Percentiles rank a stretch among this genome's conserved stretches.
phyloP scores from a whole-genome alignment of 2,888 invertebrate genomes.

The Koerneria pararmatus region DNA sequence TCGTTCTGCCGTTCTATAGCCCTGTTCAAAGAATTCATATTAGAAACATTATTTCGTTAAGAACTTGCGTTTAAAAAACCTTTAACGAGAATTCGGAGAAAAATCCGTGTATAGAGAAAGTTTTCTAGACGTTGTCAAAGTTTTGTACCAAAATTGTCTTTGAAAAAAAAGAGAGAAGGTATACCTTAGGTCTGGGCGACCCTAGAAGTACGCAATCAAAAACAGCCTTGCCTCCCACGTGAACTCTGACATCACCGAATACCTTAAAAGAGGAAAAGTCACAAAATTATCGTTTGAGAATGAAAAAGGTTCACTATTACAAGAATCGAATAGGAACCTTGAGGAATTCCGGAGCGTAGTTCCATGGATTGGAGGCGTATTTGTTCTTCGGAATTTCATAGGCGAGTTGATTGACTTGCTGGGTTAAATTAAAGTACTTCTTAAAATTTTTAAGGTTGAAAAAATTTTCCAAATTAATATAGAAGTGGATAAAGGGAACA shows the following conservation, averaged over 20 bases:
- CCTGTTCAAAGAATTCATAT: neutral
- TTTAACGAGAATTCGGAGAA: neutral
- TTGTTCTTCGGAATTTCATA: slow-evolving; percentile 59
- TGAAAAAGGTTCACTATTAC: neutral
- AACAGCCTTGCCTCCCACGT: slow-evolving; percentile 52
- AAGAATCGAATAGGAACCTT: slow-evolving; percentile 35
- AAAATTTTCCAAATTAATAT: no score
- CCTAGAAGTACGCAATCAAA: slow-evolving; percentile 58
- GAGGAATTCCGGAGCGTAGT: slow-evolving; percentile 56
- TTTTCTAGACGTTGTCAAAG: no score
- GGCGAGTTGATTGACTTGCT: slow-evolving; percentile 59
- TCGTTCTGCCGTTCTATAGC: no score
- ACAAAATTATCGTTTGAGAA: no score
- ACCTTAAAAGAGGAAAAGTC: slow-evolving; percentile 33
- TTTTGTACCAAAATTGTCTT: no score
- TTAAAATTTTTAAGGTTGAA: neutral
- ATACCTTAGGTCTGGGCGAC: slow-evolving; percentile 54
- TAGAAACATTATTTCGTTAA: neutral
- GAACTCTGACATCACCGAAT: slow-evolving; percentile 51
- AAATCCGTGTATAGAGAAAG: neutral
- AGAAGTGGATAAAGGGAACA: no score
- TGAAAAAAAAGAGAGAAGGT: neutral
- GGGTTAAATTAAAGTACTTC: no score
- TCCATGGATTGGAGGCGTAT: slow-evolving; percentile 57
- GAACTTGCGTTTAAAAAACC: neutral